These are phyloP conservation scores for Silurus aristotelis DNA, from an alignment of 2,797 vertebrate genomes.

Conservation along the genomic window DNA sequence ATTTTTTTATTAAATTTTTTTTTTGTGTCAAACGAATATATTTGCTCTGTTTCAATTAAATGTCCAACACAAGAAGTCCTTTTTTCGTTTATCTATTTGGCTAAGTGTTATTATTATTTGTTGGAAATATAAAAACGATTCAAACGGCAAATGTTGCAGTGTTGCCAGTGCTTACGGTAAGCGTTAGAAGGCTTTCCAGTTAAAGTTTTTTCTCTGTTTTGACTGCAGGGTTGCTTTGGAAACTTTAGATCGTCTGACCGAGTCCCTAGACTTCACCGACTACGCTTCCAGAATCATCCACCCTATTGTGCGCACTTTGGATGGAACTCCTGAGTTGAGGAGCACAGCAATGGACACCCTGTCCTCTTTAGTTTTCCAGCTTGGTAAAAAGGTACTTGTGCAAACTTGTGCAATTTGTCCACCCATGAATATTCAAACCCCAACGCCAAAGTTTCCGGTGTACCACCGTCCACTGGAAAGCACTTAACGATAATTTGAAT, in stretches of 20 bases:
- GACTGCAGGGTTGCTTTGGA: conserved; percentile 87
- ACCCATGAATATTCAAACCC: neutral
- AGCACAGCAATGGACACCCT: conserved; percentile 95
- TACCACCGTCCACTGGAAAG: neutral
- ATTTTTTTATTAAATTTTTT: neutral
- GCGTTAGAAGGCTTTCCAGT: neutral
- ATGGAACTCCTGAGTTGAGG: conserved; percentile 90
- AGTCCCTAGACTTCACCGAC: conserved; percentile 97
- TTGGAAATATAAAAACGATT: neutral
- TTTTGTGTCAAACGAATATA: neutral
- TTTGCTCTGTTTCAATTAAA: conserved; percentile 22
- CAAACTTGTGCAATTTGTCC: neutral
- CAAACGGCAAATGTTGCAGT: neutral
- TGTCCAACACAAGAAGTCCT: neutral
- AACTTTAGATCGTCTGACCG: conserved; percentile 92
- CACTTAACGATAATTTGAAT: neutral
- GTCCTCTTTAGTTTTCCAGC: conserved; percentile 94
- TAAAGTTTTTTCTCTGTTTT: conserved; percentile 38
- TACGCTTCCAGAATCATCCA: conserved; percentile 97
- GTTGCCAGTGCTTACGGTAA: neutral
- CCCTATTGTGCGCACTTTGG: conserved; percentile 90
- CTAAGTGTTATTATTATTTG: neutral
- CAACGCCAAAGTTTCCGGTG: conserved; percentile 13
- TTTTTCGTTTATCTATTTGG: neutral
- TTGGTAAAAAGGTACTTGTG: conserved; percentile 91